These are phyloP conservation scores for Clostera curtula DNA, from an alignment of 2,888 invertebrate genomes.

Conservation along the genomic window DNA sequence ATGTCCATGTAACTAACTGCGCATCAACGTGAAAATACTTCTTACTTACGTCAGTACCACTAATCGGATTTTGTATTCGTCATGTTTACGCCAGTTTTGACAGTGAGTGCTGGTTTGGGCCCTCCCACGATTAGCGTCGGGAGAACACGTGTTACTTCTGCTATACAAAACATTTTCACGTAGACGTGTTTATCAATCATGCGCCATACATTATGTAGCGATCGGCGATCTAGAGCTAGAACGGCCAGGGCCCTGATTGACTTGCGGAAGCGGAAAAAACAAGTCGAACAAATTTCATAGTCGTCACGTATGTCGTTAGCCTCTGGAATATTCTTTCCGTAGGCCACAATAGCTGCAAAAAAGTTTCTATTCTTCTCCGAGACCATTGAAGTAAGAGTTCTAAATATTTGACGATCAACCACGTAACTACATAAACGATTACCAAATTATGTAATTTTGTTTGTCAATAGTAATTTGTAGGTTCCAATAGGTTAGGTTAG, in stretches of 20 bases:
- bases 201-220: constrained; percentile 15
- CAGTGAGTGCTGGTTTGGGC: constrained; percentile 18
- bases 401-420: too few species aligned
- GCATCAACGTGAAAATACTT: constrained; percentile 17
- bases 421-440: too few species aligned
- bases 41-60: constrained; percentile 31
- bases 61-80: constrained; percentile 38
- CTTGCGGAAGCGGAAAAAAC: constrained; percentile 29
- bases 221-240: constrained; percentile 25
- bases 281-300: constrained; percentile 14
- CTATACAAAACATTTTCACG: constrained; percentile 20
- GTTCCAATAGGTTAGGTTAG: too few species aligned
- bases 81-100: constrained; percentile 25
- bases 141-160: constrained; percentile 39
- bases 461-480: too few species aligned
- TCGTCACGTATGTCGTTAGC: constrained; percentile 7
- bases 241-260: constrained; percentile 25
- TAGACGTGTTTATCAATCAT: constrained; percentile 23
- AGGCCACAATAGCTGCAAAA: too few species aligned
- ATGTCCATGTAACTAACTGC: constrained; percentile 7
- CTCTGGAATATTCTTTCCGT: too few species aligned
- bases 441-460: too few species aligned
- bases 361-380: too few species aligned
- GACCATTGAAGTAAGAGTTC: too few species aligned
- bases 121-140: constrained; percentile 23